These are phyloP conservation scores for Hirtodrosophila cameraria DNA, from an alignment of 2,888 invertebrate species.

Conservation along the genomic window DNA sequence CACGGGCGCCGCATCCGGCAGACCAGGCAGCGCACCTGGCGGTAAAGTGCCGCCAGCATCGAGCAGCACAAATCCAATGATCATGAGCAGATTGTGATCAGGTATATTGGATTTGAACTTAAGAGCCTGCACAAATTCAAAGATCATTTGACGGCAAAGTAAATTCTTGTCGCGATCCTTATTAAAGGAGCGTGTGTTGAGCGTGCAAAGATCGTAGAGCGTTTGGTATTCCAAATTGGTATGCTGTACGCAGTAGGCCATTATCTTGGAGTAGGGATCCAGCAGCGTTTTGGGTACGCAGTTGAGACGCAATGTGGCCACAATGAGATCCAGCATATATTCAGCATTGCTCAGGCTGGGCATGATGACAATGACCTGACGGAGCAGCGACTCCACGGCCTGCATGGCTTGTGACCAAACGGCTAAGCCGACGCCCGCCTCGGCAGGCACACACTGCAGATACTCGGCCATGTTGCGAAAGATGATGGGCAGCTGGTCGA, in stretches of 20 bases:
- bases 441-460: conserved; percentile 94
- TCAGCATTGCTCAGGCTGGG: conserved; percentile 89
- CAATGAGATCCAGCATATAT: conserved; percentile 90
- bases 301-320: conserved; percentile 92
- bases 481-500: conserved; percentile 90
- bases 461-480: conserved; percentile 97
- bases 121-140: conserved; percentile 96
- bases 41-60: conserved; percentile 95
- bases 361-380: conserved; percentile 89
- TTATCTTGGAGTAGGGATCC: conserved; percentile 97
- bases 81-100: conserved; percentile 95
- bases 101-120: conserved; percentile 97
- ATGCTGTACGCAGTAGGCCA: conserved; percentile 96
- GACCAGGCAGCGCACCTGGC: conserved; percentile 88
- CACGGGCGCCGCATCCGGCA: conserved; percentile 81
- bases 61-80: conserved; percentile 95
- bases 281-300: conserved; percentile 89
- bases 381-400: conserved; percentile 94
- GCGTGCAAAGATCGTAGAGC: conserved; percentile 94
- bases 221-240: conserved; percentile 91
- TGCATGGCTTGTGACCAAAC: conserved; percentile 92
- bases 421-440: conserved; percentile 88
- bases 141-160: conserved; percentile 95
- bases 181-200: conserved; percentile 94
- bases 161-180: conserved; percentile 97